These are phyloP conservation scores for Propithecus deckenii DNA, from an alignment of 2,797 vertebrate genomes.

Conservation along the genomic window DNA sequence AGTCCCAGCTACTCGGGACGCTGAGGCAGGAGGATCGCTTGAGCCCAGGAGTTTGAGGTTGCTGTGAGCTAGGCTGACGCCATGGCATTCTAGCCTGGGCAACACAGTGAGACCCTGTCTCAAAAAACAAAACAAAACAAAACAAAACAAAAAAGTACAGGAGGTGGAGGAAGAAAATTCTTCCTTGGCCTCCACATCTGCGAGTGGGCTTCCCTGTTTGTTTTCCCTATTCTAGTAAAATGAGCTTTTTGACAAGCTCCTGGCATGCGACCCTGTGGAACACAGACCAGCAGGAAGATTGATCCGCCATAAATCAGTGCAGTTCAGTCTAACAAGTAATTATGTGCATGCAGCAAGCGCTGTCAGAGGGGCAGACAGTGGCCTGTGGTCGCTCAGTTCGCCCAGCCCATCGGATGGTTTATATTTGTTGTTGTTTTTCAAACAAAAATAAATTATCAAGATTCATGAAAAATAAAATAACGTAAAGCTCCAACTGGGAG, in stretches of 20 bases:
- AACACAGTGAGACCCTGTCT: no score
- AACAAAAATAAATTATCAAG: constrained; percentile 81
- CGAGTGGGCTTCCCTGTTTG: neutral
- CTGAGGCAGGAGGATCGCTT: no score
- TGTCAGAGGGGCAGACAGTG: constrained; percentile 72
- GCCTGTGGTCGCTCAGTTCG: constrained; percentile 64
- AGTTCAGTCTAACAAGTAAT: constrained; percentile 64
- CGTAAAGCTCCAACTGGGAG: constrained; percentile 67
- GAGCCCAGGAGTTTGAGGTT: no score
- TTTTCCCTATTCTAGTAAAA: neutral
- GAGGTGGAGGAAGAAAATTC: neutral
- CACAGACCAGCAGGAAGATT: neutral
- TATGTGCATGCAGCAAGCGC: constrained; percentile 75
- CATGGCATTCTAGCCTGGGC: no score
- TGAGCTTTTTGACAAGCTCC: constrained; percentile 17
- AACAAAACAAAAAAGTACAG: neutral
- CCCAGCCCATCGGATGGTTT: constrained; percentile 72
- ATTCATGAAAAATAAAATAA: constrained; percentile 79
- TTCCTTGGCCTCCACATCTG: neutral
- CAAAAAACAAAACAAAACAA: no score
- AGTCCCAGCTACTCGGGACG: no score
- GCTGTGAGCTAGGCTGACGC: no score
- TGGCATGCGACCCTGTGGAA: neutral
- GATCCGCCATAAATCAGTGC: constrained; percentile 58
- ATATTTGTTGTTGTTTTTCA: constrained; percentile 74